These are phyloP conservation scores for Calliopsis andreniformis DNA, from an alignment of 1,140 invertebrate genomes.

Conservation along the genomic window DNA sequence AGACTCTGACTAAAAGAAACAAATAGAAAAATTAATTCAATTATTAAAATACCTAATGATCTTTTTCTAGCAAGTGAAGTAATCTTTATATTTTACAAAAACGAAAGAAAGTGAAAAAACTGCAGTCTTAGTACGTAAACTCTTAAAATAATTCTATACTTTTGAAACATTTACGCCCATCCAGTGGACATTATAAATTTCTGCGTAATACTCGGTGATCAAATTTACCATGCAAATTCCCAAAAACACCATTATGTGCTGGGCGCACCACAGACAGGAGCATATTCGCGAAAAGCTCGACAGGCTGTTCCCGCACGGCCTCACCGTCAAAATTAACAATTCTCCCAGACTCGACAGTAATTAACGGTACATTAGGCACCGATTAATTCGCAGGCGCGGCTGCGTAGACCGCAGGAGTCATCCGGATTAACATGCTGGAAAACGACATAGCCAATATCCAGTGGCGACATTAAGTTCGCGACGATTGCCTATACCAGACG, in stretches of 20 bases:
- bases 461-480: conserved; percentile 20
- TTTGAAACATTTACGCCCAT: background rate
- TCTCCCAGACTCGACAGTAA: conserved; percentile 23
- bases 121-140: no score
- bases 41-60: no score
- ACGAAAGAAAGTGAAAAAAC: no score
- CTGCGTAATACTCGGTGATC: background rate
- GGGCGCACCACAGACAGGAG: background rate
- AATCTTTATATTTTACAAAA: no score
- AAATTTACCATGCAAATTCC: background rate
- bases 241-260: background rate
- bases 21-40: no score
- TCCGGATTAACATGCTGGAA: conserved; percentile 21
- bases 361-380: conserved; percentile 24
- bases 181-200: background rate
- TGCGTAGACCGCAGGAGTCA: conserved; percentile 5
- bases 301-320: background rate
- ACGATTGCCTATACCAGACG: background rate
- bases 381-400: conserved; percentile 7
- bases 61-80: no score
- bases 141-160: no score
- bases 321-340: conserved; percentile 28
- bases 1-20: no score
- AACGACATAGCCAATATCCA: conserved; percentile 3
- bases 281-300: background rate